Conservation (phyloP, 2,113 vertebrate species). For the Lathamus discolor region DNA sequence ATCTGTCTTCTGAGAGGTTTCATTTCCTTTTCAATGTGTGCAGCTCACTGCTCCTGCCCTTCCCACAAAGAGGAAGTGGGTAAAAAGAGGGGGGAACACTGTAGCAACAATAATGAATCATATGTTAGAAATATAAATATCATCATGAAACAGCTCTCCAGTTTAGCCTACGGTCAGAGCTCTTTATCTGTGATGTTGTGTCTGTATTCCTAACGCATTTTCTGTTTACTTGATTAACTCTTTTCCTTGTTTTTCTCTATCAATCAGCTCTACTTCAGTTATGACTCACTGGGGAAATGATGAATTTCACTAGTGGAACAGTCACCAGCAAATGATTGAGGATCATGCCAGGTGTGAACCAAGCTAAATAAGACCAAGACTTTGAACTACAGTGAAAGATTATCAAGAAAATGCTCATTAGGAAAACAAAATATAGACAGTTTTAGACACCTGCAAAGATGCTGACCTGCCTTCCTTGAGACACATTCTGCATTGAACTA, state of each 20-base stretch:
- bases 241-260: background rate
- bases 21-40: background rate
- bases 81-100: background rate
- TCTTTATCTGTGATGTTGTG: background rate
- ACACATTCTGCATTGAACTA: background rate
- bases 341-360: background rate
- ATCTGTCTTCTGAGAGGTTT: background rate
- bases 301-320: background rate
- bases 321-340: background rate
- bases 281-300: background rate
- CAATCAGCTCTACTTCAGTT: background rate
- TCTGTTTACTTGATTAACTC: background rate
- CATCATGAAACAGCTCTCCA: background rate
- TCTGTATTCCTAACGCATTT: background rate
- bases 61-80: constrained; percentile 1
- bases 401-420: background rate
- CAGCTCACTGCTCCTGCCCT: background rate
- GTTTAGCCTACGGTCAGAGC: background rate
- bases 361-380: background rate
- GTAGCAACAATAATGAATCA: constrained; percentile 15
- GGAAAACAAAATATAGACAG: background rate
- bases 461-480: background rate
- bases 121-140: background rate
- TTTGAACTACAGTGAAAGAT: background rate
- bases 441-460: background rate